Base-by-base conservation (phyloP, 2,797 vertebrate species). In the Sebastes trivittatus region DNA sequence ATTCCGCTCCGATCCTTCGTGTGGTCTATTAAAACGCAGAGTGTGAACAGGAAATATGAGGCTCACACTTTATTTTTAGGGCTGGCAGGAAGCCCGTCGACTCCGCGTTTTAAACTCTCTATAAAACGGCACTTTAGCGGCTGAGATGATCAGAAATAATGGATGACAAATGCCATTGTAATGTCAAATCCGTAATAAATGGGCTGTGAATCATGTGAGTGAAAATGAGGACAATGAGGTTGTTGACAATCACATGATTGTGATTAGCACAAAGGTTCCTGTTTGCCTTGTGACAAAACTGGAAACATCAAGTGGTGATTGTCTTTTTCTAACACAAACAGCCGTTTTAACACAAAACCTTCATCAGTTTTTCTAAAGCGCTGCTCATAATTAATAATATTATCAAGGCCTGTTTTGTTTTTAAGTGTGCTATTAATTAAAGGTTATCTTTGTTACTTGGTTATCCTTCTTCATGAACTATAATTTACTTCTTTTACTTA, bases 21-120 rank as follows among this genome's bases (percentile, higher is more conserved):
- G 76, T 67, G 74, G 61, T 72, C 66, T 84, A 83, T 89, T 83
- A 82, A 85, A 68, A 34, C 67, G 36, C 23, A 6, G 14, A 75
- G 72, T 65, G 74, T 77, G 81, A 77, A 67, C 13, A 30, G 80
- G 66, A 86, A 88, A 82, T 66, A 80, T 55, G 78, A 3, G 54
- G 79, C 65, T 81, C 36, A 30, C 58, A 42, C 60, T 70, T 72
- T 86, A 75, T 81, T 87, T 78, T 84, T 49, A 55, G 22, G 5
- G 22, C 7, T 78, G 81, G 74, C 81, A 74, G 56, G 58, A 77
- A 76, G 70, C 63, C 58, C 29, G 42, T 56, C 49, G 65, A 27
- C 76, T 52, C 29, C 11, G 18, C 6, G 30, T 72, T 75, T 23
- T 20, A 56, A 42, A 80, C 36, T 32, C 4, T 11, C 61, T 59